Evolutionary conservation across 2,888 invertebrate species (phyloP).

Genomic region (Sinelater perroti): DNA sequence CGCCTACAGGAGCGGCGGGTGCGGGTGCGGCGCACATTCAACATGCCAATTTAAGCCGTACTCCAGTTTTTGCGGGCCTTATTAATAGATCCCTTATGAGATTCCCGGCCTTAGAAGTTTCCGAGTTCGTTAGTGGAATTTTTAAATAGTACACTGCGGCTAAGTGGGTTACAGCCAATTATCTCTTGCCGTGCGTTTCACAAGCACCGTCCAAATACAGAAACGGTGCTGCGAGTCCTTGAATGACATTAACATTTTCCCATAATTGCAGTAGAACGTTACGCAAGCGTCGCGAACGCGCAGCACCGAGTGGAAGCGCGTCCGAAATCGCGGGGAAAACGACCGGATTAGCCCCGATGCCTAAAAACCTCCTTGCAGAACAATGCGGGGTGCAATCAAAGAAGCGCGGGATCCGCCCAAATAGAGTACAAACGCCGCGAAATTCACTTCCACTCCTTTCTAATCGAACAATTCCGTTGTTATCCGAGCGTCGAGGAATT

Average conservation of each 20-base stretch:
- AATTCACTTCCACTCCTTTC: constrained; percentile 25
- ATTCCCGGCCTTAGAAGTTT: not conserved
- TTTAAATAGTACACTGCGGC: constrained; percentile 20
- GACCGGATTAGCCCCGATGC: constrained; percentile 3
- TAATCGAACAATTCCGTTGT: constrained; percentile 29
- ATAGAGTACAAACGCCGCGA: constrained; percentile 13
- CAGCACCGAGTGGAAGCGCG: not conserved
- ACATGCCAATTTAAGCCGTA: not conserved
- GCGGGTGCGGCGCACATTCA: constrained; percentile 11
- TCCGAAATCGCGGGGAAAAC: too few relatives aligned
- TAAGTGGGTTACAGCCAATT: constrained; percentile 21
- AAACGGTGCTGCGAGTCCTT: not conserved
- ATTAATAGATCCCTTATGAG: constrained; percentile 19
- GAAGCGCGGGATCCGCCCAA: constrained; percentile 9
- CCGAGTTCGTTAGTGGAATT: constrained; percentile 8
- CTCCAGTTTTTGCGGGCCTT: constrained; percentile 10
- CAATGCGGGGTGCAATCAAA: constrained; percentile 16
- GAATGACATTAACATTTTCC: constrained; percentile 10
- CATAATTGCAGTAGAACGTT: constrained; percentile 2
- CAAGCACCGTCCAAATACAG: constrained; percentile 3
- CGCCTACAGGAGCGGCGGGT: constrained; percentile 15
- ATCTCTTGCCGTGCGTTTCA: constrained; percentile 10
- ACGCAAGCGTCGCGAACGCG: not conserved
- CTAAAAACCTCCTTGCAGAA: constrained; percentile 18
- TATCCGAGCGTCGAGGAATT: constrained; percentile 31